Base-by-base conservation (phyloP, 2,113 vertebrate species). In the Taxidea taxus region DNA sequence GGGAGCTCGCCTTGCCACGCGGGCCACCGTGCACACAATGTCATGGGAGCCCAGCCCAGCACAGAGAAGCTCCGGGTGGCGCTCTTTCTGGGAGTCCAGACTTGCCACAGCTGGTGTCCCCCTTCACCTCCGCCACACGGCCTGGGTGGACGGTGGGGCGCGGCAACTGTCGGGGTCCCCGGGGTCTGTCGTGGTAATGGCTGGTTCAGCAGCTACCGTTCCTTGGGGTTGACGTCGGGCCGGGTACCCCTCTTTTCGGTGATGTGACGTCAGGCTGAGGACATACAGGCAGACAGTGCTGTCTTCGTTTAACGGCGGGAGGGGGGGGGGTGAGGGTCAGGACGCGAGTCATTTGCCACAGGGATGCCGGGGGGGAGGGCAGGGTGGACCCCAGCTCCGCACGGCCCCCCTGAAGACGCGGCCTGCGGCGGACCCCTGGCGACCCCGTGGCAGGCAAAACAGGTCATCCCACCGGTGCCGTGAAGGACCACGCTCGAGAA, bases 171-270 rank as follows among this genome's bases (percentile, higher is more conserved):
- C 20, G 11, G 37, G 39, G 21, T 13, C 37, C 70, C 70, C 2
- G 23, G 1, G 39, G 23, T 27, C 70, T 3, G 6, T 13, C 11
- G 0, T 2, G 0, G 3, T 25, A 14, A 42, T 6, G 13, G 23
- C 70, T 12, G 70, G 21, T 3, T 42, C 12, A 25, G 70, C 21
- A 42, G 23, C 68, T 39, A 13, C 39, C 23, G 1, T 25, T 25
- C 6, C 37, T 14, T 27, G 23, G 11, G 70, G 70, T 42, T 12
- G 3, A 4, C 6, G 3, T 34, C 62, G 1, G 39, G 70, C 23
- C 23, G 2, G 12, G 37, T 23, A 13, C 39, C 70, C 11, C 11
- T 25, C 70, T 74, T 12, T 37, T 23, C 6, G 31, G 31, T 3
- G 6, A 31, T 34, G 15, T 1, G 29, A 64, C 15, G 0, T 37